phyloP scores from a whole-genome alignment of 2,797 vertebrate species.

The Gambelia wislizenii region DNA sequence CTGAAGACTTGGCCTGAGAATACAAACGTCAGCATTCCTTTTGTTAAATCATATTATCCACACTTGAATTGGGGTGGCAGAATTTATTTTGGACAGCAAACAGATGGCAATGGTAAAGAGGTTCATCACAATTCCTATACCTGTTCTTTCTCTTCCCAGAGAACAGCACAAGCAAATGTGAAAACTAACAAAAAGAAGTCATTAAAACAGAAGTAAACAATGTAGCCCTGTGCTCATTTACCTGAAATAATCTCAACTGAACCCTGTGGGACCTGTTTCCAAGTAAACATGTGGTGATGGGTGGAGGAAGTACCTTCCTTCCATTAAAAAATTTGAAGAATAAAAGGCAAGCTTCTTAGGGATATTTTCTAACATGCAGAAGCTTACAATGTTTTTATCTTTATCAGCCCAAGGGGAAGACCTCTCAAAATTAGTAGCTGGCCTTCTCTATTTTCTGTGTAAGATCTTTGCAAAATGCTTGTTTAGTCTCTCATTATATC shows the following conservation, averaged over 20 bases:
- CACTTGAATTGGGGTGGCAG: background rate
- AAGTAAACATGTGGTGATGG: background rate
- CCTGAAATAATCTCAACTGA: background rate
- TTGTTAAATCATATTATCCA: background rate
- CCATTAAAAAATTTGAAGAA: background rate
- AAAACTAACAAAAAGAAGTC: background rate
- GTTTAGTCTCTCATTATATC: constrained; percentile 5
- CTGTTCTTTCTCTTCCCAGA: background rate
- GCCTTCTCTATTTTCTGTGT: background rate
- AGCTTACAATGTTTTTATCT: background rate
- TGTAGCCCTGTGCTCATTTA: background rate
- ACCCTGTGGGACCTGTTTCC: background rate
- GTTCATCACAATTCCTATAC: background rate
- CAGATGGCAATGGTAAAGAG: background rate
- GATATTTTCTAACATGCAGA: background rate
- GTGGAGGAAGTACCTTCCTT: background rate
- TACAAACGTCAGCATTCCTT: background rate
- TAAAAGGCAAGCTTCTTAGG: background rate
- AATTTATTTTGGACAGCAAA: background rate
- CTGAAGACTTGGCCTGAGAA: background rate
- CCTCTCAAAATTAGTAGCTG: background rate
- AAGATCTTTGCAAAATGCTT: constrained; percentile 2
- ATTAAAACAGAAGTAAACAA: background rate
- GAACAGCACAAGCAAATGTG: background rate
- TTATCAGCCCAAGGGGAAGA: background rate